These are phyloP conservation scores for Sussaba pulchella DNA, from an alignment of 2,888 invertebrate genomes.

Conservation along the genomic window DNA sequence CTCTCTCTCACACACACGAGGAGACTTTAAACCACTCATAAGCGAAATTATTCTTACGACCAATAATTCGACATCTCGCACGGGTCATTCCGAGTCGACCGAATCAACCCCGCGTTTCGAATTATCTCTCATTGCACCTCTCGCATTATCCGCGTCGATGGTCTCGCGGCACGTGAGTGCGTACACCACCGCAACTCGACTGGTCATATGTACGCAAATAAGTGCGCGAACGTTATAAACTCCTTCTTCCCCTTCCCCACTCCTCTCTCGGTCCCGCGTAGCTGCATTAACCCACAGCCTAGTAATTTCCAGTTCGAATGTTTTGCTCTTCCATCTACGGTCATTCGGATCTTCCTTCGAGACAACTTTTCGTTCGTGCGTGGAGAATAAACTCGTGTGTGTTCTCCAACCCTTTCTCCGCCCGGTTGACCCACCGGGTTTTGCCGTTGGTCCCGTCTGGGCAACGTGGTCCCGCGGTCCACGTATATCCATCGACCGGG, in stretches of 20 bases:
- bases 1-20: no score
- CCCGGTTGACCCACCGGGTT: slow-evolving; percentile 24
- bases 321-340: slow-evolving; percentile 11
- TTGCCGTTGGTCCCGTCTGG: not conserved
- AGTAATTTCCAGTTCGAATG: slow-evolving; percentile 55
- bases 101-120: not conserved
- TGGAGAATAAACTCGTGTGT: slow-evolving; percentile 48
- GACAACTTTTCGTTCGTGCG: slow-evolving; percentile 51
- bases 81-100: slow-evolving; percentile 25
- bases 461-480: not conserved
- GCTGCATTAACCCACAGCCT: slow-evolving; percentile 31
- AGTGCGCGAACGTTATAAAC: slow-evolving; percentile 54
- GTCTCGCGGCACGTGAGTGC: not conserved
- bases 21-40: not conserved
- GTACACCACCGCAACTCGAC: slow-evolving; percentile 16
- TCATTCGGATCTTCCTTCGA: slow-evolving; percentile 27
- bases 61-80: slow-evolving; percentile 51
- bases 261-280: no score
- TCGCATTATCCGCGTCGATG: not conserved
- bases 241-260: no score
- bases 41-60: slow-evolving; percentile 54
- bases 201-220: slow-evolving; percentile 50
- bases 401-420: no score
- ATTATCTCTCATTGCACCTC: slow-evolving; percentile 10
- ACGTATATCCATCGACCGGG: not conserved